Percentiles rank a stretch among this genome's conserved stretches.
phyloP scores from a whole-genome alignment of 2,113 vertebrate species.

The Balaeniceps rex region DNA sequence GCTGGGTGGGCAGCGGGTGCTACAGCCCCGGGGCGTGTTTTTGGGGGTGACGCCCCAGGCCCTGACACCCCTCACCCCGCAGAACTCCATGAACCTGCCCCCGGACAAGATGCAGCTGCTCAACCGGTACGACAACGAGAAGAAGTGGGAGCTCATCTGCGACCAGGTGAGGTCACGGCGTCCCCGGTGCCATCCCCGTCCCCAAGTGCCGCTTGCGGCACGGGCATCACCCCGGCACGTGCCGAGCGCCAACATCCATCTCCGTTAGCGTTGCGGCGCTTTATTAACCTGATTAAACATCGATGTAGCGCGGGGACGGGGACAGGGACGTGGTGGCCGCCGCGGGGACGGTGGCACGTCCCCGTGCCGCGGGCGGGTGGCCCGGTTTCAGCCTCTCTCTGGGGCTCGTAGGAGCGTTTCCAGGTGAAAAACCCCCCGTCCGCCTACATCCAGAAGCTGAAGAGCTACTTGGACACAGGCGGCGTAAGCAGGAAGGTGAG shows the following conservation, averaged over 20 bases:
- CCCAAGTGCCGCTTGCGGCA: fast-evolving
- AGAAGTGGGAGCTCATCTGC: constrained; percentile 97
- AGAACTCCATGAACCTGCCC: constrained; percentile 96
- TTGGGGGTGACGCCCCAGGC: neutral
- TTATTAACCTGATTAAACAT: neutral
- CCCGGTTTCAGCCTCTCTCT: neutral
- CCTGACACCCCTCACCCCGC: neutral
- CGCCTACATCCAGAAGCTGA: constrained; percentile 91
- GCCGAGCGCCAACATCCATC: neutral
- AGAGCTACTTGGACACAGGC: constrained; percentile 83
- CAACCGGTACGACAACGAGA: constrained; percentile 92
- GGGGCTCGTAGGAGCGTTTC: constrained; percentile 83
- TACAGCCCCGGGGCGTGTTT: neutral
- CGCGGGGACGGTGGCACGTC: neutral
- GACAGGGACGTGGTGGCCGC: neutral
- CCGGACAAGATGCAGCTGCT: constrained; percentile 92
- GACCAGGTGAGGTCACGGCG: constrained; percentile 77
- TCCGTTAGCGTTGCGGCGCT: neutral
- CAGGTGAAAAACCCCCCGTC: constrained; percentile 92
- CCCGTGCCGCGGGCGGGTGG: fast-evolving
- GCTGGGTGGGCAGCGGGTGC: neutral
- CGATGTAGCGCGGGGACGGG: neutral
- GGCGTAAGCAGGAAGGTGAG: constrained; percentile 88
- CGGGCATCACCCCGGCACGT: fast-evolving
- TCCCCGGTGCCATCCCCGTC: neutral